Evolutionary conservation across 1,140 invertebrate genomes (phyloP).

Genomic region (Coptotermes formosanus): DNA sequence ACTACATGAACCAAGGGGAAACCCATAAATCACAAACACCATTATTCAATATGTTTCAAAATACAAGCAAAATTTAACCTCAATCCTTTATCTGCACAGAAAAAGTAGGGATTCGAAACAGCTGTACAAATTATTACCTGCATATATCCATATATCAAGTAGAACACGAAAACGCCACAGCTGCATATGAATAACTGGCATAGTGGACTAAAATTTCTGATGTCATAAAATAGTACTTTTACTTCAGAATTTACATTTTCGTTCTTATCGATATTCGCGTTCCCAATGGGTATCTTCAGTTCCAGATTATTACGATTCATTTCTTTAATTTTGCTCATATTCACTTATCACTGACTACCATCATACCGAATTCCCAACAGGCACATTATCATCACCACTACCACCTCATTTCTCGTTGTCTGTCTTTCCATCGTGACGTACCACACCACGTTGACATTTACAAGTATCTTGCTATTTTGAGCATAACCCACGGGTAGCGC

Average conservation of each 20-base stretch:
- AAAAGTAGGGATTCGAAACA: too few species aligned
- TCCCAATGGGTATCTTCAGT: not conserved
- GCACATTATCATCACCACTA: not conserved
- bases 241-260: constrained; percentile 43
- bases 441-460: too few species aligned
- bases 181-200: constrained; percentile 77
- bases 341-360: too few species aligned
- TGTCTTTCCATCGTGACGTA: too few species aligned
- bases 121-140: constrained; percentile 55
- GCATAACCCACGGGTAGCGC: too few species aligned
- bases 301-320: not conserved
- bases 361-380: too few species aligned
- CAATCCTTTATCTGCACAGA: too few species aligned
- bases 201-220: constrained; percentile 61
- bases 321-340: not conserved
- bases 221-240: constrained; percentile 72
- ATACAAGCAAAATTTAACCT: too few species aligned
- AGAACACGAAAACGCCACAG: constrained; percentile 80
- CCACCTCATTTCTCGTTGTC: not conserved
- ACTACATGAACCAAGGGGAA: too few species aligned
- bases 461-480: too few species aligned
- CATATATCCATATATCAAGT: constrained; percentile 87
- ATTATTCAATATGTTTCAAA: too few species aligned
- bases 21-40: too few species aligned
- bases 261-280: not conserved